Conservation (phyloP, 2,888 invertebrate genomes). For the Chymomyza fuscimana region DNA sequence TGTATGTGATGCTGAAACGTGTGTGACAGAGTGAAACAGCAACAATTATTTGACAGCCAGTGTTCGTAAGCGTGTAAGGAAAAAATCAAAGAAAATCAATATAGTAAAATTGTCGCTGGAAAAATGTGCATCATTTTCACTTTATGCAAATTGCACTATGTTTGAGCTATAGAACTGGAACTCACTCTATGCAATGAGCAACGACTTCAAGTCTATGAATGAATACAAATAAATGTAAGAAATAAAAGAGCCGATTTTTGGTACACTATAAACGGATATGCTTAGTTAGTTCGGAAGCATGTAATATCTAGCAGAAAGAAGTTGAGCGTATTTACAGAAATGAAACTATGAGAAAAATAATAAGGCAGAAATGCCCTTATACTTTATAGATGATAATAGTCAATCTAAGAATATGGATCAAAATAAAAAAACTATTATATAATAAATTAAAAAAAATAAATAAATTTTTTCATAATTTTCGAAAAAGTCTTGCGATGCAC, state of each 20-base stretch:
- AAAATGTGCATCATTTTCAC: slow-evolving; percentile 74
- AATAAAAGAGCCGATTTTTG: slow-evolving; percentile 4
- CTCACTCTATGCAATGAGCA: slow-evolving; percentile 26
- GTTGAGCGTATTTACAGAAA: too few relatives aligned
- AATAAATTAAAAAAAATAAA: too few relatives aligned
- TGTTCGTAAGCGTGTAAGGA: slow-evolving; percentile 3
- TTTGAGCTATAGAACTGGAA: slow-evolving; percentile 18
- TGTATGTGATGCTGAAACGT: slow-evolving; percentile 12
- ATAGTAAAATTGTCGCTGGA: slow-evolving; percentile 67
- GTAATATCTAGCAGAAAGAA: too few relatives aligned
- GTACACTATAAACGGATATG: too few relatives aligned
- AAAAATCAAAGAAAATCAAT: slow-evolving; percentile 72
- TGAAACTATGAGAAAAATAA: too few relatives aligned
- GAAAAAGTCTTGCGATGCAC: too few relatives aligned
- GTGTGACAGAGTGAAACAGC: neutral
- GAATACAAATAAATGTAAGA: slow-evolving; percentile 26
- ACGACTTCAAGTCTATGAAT: slow-evolving; percentile 29
- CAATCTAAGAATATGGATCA: too few relatives aligned
- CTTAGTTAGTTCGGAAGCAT: too few relatives aligned
- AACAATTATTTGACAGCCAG: slow-evolving; percentile 1
- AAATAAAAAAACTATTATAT: too few relatives aligned
- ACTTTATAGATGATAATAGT: too few relatives aligned
- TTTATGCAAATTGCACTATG: slow-evolving; percentile 71
- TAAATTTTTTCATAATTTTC: too few relatives aligned
- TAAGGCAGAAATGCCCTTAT: too few relatives aligned